Percentiles rank a stretch among this genome's conserved stretches.
Conservation (phyloP, 2,113 vertebrate genomes). For the Rhinoderma darwinii region DNA sequence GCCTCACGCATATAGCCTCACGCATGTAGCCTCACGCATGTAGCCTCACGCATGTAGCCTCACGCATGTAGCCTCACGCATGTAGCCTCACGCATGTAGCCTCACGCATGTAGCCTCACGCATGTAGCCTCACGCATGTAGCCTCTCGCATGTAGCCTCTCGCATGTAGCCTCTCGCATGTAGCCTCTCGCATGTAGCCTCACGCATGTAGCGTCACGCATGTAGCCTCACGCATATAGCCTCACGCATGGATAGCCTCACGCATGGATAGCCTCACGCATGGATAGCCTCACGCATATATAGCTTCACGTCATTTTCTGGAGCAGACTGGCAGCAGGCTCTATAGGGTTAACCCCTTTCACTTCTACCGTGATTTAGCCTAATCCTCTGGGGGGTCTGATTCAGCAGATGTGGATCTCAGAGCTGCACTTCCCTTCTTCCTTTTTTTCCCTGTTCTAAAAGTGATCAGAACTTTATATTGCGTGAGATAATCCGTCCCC, state of each 20-base stretch:
- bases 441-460: background rate
- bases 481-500: background rate
- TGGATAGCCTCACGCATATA: background rate
- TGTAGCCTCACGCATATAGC: no score
- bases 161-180: no score
- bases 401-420: background rate
- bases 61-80: no score
- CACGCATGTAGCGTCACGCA: no score
- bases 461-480: background rate
- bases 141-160: no score
- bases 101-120: no score
- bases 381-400: background rate
- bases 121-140: no score
- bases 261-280: background rate
- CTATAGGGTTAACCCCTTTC: background rate
- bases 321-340: background rate
- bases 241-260: background rate
- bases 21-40: no score
- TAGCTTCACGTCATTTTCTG: background rate
- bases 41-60: no score
- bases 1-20: no score
- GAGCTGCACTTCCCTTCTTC: background rate
- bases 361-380: background rate
- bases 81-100: no score
- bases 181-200: no score